A percentile compares a stretch with the other conserved stretches of the same genome.
Conservation (phyloP, 2,888 invertebrate species). For the Lithophane socia region DNA sequence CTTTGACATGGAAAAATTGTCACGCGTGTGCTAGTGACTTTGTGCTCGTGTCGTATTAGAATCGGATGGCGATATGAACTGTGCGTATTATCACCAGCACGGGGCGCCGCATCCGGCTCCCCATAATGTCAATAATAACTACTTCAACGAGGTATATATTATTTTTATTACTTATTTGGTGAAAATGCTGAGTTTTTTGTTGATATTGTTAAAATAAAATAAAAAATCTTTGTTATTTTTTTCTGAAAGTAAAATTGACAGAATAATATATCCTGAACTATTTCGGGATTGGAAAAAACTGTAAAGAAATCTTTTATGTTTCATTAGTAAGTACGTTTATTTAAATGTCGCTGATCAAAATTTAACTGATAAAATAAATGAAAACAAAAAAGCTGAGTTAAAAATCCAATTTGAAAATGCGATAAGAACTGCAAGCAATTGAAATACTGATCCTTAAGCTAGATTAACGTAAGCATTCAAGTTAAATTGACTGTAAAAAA, state of each 20-base stretch:
- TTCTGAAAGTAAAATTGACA: not conserved
- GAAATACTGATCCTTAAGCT: not conserved
- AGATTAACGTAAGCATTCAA: not conserved
- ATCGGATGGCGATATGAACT: conserved; percentile 86
- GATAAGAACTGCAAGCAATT: not conserved
- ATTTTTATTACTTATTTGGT: conserved; percentile 26
- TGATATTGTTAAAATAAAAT: not conserved
- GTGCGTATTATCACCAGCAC: conserved; percentile 88
- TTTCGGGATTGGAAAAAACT: not conserved
- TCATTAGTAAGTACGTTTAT: not conserved
- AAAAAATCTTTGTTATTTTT: not conserved
- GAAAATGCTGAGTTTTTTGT: not conserved
- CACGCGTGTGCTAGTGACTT: conserved; percentile 72
- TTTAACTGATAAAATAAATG: not conserved
- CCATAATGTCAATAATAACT: conserved; percentile 85
- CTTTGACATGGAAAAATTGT: conserved; percentile 82
- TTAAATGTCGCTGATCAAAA: not conserved
- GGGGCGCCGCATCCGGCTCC: conserved; percentile 85
- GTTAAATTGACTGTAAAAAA: not conserved
- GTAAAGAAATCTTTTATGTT: not conserved
- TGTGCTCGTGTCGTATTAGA: conserved; percentile 71
- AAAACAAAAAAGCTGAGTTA: not conserved
- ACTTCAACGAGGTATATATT: conserved; percentile 87
- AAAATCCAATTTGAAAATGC: conserved; percentile 23
- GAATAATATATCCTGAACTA: too few relatives aligned